Evolutionary conservation across 2,888 invertebrate species (phyloP), one percentile per base, ranked within the genome.

Genomic region (Lochmaea capreae): DNA sequence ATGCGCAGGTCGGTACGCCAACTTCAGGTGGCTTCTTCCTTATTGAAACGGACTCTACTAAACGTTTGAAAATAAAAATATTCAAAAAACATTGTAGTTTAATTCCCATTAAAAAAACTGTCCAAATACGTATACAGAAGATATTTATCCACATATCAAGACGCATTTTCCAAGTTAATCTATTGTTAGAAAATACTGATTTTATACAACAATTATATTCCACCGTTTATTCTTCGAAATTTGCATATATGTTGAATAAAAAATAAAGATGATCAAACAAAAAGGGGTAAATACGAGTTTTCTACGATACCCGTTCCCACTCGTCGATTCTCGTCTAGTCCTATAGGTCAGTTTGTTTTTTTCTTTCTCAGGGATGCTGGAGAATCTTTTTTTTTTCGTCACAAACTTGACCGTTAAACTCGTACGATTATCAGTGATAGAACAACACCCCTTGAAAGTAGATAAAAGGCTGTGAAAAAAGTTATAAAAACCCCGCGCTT

Each of bases 341-440:
- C 4, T 11, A 46, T 46, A 46, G 46, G 46, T 46, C 14, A 46
- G 33, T 8, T 33, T 33, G 33, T 39, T 46, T 46, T 46, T 14
- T 46, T 46, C 46, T 46, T 46, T 46, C 46, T 46, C 46, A 46
- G 26, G 59, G 59, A 59, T 12, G 59, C 59, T 26, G 18, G 26
- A 33, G 33, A 26, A n/a, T n/a, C n/a, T n/a, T 10, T 33, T 9
- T 59, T 59, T 59, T 59, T 59, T 59, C 3, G 4, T 1, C 8
- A n/a, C 1, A 26, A 59, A 33, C 59, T 59, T 59, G 59, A 59
- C 59, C 59, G 59, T 59, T 59, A 59, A 54, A 54, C 54, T 9
- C 12, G 26, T 14, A 59, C 26, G 59, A 26, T 59, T 59, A 26
- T 22, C 57, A 57, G 18, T 22, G 57, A 57, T 46, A 46, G 46